Base-by-base conservation (phyloP, 2,797 vertebrate genomes). In the Otolemur crassicaudatus region DNA sequence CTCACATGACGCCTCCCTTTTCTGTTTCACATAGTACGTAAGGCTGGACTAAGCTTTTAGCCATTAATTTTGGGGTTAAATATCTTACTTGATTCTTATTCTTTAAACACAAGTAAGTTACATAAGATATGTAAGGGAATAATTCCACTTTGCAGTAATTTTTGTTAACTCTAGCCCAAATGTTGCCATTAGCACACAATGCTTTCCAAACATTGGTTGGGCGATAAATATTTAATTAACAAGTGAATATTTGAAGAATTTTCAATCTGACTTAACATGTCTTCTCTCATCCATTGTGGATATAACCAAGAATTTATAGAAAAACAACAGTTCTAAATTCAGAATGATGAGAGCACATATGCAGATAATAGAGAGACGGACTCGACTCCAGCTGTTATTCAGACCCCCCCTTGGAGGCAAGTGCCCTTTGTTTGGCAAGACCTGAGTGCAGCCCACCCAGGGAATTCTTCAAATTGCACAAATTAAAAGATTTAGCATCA, bases 271-370 rank as follows among this genome's bases (percentile, higher is more conserved):
- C 87, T 23, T 27, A 31, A 43, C 40, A 73, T 46, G 16, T 79
- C 61, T 43, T 70, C 31, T 77, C 34, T n/a, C 60, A 31, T 70
- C 14, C 53, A 86, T 1, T 88, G 12, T 49, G 69, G 49, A 65
- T 65, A 19, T 73, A 34, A 29, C 25, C 75, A 85, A 85, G 29
- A 84, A 75, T 88, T 67, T 53, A 58, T 8, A 97, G 37, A 49
- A 94, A 96, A 63, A 23, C 19, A 94, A n/a, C 7, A 63, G 8
- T 34, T 87, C 34, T 34, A 87, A 90, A 87, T 72, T 53, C 43
- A 61, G n/a, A 56, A 94, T 88, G 40, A 75, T 4, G 3, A 40
- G 27, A 90, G 63, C 25, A n/a, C 12, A 69, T 3, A 72, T 23
- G 77, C 3, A 76, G 10, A 58, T 76, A 72, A 29, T 0, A 60